A percentile compares a stretch with the other conserved stretches of the same genome.
These are phyloP conservation scores for Camptogramma bilineatum DNA, from an alignment of 2,888 invertebrate species.

Conservation along the genomic window DNA sequence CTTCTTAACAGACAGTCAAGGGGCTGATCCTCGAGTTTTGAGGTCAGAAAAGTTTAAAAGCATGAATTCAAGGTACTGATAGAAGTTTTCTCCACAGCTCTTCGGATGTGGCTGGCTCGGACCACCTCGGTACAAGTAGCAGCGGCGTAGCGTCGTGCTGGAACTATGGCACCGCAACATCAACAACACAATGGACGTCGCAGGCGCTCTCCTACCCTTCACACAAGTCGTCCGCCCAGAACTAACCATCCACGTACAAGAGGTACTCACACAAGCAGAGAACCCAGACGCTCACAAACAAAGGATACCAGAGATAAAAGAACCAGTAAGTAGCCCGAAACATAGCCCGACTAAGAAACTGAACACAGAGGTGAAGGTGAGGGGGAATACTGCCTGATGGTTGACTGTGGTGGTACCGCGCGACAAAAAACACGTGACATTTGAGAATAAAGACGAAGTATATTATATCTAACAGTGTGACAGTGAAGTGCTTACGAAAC, in stretches of 20 bases:
- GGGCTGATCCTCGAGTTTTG: too few species aligned
- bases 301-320: slow-evolving; percentile 72
- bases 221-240: slow-evolving; percentile 78
- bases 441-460: slow-evolving; percentile 74
- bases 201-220: slow-evolving; percentile 78
- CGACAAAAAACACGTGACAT: slow-evolving; percentile 80
- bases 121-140: slow-evolving; percentile 88
- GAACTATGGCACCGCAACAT: slow-evolving; percentile 84
- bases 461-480: slow-evolving; percentile 69
- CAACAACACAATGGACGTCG: slow-evolving; percentile 84
- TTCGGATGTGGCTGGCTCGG: slow-evolving; percentile 90
- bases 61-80: too few species aligned
- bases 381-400: slow-evolving; percentile 71
- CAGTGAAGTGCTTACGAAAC: slow-evolving; percentile 22
- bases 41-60: too few species aligned
- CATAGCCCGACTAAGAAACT: slow-evolving; percentile 50
- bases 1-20: too few species aligned
- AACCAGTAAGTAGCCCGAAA: slow-evolving; percentile 56
- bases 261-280: slow-evolving; percentile 75
- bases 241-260: slow-evolving; percentile 77
- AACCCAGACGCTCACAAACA: slow-evolving; percentile 51
- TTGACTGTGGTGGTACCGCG: slow-evolving; percentile 75
- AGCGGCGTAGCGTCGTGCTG: slow-evolving; percentile 85
- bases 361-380: slow-evolving; percentile 51
- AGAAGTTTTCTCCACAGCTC: slow-evolving; percentile 66